phyloP scores from a whole-genome alignment of 2,797 vertebrate genomes.

The Acanthiza pusilla region DNA sequence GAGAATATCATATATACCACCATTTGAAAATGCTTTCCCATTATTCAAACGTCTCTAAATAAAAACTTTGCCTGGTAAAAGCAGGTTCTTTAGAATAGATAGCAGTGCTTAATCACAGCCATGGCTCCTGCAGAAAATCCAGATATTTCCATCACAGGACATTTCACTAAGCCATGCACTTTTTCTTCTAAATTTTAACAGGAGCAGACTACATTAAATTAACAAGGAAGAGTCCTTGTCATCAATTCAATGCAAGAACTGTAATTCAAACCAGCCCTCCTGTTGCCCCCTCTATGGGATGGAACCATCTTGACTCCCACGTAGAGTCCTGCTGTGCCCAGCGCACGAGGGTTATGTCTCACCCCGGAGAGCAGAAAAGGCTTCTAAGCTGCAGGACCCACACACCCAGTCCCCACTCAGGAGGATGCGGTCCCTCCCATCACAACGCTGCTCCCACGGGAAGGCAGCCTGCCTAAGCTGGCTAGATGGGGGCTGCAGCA shows the following conservation, averaged over 20 bases:
- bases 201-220: not conserved
- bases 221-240: not conserved
- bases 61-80: not conserved
- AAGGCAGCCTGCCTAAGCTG: not conserved
- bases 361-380: not conserved
- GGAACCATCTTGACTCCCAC: not conserved
- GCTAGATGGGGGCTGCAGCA: not conserved
- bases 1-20: not conserved
- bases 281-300: accelerated
- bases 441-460: accelerated
- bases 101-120: not conserved
- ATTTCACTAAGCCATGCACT: not conserved
- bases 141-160: not conserved
- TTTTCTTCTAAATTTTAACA: not conserved
- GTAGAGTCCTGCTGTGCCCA: not conserved
- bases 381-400: not conserved
- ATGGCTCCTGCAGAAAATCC: not conserved
- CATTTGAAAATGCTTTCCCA: not conserved
- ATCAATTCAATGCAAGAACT: not conserved
- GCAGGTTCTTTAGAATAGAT: not conserved
- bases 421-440: not conserved
- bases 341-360: accelerated
- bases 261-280: not conserved
- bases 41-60: not conserved
- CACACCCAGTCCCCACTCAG: accelerated